Percentiles rank a stretch among this genome's conserved stretches.
Evolutionary conservation across 2,888 invertebrate genomes (phyloP).

Genomic region (Yponomeuta sedellus): DNA sequence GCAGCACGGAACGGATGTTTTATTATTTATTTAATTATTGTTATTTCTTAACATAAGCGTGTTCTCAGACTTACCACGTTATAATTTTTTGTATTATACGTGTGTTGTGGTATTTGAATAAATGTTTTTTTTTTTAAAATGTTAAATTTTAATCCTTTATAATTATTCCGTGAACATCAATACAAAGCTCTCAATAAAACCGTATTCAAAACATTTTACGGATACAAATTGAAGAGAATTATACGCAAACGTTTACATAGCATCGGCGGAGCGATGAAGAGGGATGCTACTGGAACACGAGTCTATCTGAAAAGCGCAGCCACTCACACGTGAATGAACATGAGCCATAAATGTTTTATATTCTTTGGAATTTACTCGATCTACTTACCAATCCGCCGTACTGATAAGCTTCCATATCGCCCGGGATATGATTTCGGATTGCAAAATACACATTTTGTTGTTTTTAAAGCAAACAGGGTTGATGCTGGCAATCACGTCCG

Average conservation of each 20-base stretch:
- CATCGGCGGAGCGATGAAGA: neutral
- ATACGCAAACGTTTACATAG: neutral
- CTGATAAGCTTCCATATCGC: slow-evolving; percentile 21
- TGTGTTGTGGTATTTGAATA: too few relatives aligned
- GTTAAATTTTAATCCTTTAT: too few relatives aligned
- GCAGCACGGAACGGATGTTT: too few relatives aligned
- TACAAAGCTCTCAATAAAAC: too few relatives aligned
- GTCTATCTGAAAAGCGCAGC: slow-evolving; percentile 11
- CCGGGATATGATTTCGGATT: neutral
- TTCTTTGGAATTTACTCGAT: slow-evolving; percentile 3
- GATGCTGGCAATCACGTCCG: neutral
- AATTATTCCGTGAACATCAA: too few relatives aligned
- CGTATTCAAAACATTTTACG: neutral
- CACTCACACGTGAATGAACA: slow-evolving; percentile 47
- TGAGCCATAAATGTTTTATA: slow-evolving; percentile 46
- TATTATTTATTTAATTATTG: too few relatives aligned
- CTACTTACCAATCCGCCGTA: slow-evolving; percentile 29
- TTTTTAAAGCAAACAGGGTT: neutral
- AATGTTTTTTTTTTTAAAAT: too few relatives aligned
- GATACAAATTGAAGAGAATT: neutral
- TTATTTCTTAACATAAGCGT: too few relatives aligned
- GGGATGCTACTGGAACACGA: neutral
- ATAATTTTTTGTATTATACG: too few relatives aligned
- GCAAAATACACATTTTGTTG: neutral
- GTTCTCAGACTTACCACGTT: too few relatives aligned